Base-by-base conservation (phyloP, 1,140 invertebrate genomes). In the Nebria ingens region DNA sequence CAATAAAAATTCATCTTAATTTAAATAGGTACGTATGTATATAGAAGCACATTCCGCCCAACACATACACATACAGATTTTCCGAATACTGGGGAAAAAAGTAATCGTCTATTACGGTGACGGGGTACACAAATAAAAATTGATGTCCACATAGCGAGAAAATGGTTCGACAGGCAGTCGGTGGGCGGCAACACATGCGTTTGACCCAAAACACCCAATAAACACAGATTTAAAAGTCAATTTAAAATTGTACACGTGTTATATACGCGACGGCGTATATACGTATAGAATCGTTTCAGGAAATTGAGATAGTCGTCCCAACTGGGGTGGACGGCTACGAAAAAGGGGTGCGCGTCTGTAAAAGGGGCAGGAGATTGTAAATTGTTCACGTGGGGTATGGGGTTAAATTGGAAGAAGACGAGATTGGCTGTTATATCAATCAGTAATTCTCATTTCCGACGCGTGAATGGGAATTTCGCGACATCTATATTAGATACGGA, bases 361-460 rank as follows among this genome's bases (percentile, higher is more conserved):
- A 56, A 55, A 34, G 54, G 19, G 22, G 38, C 45, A 55, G 58
- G 58, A 59, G 57, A 59, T 59, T 59, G 58, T 53, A 55, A 59
- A 59, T 55, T 59, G 53, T 34, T 51, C n/a, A n/a, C n/a, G n/a
- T n/a, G n/a, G n/a, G n/a, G n/a, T 17, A 54, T 54, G 29, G 25
- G 56, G 55, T 52, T 57, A 23, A 40, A 40, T 52, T 21, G 52
- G 54, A 55, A 45, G 15, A 6, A 17, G 40, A 4, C 15, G 25
- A 45, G 40, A 58, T 57, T 49, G 49, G 22, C 21, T 51, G 49
- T 58, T 60, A 52, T 58, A 60, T 60, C 56, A 58, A 60, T 60
- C 59, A 60, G 51, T 56, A 57, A 56, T 58, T 54, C 54, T 60
- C 59, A 58, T 60, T 60, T 60, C 59, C 59, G 50, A 45, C 9